Percentiles rank a stretch among this genome's conserved stretches.
These are phyloP conservation scores for Phyllotis vaccarum DNA, from an alignment of 2,797 vertebrate genomes.

Conservation along the genomic window DNA sequence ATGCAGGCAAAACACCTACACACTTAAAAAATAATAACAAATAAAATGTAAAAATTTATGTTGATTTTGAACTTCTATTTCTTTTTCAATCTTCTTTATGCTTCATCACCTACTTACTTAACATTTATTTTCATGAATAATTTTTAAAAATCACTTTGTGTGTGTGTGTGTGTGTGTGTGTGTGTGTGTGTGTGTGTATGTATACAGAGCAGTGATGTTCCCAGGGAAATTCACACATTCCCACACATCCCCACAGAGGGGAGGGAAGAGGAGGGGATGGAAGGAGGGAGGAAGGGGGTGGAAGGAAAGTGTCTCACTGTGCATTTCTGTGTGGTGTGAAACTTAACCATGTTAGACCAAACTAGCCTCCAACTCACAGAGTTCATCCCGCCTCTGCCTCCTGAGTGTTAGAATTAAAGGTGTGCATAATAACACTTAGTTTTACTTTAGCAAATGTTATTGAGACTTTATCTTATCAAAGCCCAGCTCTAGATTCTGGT, in stretches of 20 bases:
- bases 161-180: not conserved
- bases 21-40: not conserved
- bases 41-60: not conserved
- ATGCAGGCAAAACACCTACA: not conserved
- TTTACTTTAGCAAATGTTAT: not conserved
- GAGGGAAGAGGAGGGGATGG: not conserved
- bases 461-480: not conserved
- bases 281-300: not conserved
- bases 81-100: not conserved
- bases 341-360: not conserved
- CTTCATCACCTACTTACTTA: not conserved
- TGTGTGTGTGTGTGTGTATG: too few species aligned
- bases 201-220: not conserved
- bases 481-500: not conserved
- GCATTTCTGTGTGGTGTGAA: not conserved
- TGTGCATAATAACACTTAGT: not conserved
- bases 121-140: not conserved
- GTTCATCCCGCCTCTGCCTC: not conserved
- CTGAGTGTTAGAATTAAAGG: not conserved
- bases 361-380: not conserved
- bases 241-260: not conserved
- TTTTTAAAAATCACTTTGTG: not conserved
- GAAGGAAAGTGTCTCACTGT: not conserved
- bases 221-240: not conserved
- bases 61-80: not conserved